Evolutionary conservation across 1,140 invertebrate species (phyloP).

Genomic region (Adelges cooleyi): DNA sequence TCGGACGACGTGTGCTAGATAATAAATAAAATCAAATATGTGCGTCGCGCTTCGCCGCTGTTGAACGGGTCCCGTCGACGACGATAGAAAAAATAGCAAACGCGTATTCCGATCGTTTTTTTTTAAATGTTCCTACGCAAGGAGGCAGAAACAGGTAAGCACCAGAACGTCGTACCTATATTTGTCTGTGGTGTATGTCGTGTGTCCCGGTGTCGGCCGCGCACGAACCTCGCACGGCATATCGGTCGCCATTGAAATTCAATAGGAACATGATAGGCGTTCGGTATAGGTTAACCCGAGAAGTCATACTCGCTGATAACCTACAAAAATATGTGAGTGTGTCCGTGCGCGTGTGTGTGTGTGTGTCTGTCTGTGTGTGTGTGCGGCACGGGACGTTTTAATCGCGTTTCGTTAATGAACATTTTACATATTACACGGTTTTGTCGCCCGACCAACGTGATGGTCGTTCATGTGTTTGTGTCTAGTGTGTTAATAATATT

Average conservation of each 20-base stretch:
- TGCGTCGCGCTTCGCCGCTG: background rate
- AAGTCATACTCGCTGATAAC: conserved; percentile 20
- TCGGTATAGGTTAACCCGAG: conserved; percentile 22
- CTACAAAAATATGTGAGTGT: conserved; percentile 16
- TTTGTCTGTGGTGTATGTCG: too few relatives aligned
- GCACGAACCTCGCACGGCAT: background rate
- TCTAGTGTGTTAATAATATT: too few relatives aligned
- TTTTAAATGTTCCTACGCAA: conserved; percentile 22
- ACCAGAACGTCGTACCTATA: background rate
- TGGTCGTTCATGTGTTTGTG: too few relatives aligned
- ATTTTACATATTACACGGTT: too few relatives aligned
- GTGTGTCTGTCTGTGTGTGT: background rate
- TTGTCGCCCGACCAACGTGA: too few relatives aligned
- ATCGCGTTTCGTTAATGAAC: too few relatives aligned
- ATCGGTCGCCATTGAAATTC: conserved; percentile 23
- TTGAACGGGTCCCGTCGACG: background rate
- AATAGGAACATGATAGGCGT: conserved; percentile 12
- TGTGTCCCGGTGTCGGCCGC: background rate
- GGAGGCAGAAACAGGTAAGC: conserved; percentile 21
- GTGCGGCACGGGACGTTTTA: too few relatives aligned
- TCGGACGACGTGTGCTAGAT: background rate
- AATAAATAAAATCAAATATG: too few relatives aligned
- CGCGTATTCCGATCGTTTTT: background rate
- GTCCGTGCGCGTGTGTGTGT: background rate
- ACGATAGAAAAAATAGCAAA: too few relatives aligned